Conservation (phyloP, 2,797 vertebrate species). For the Echeneis naucrates region DNA sequence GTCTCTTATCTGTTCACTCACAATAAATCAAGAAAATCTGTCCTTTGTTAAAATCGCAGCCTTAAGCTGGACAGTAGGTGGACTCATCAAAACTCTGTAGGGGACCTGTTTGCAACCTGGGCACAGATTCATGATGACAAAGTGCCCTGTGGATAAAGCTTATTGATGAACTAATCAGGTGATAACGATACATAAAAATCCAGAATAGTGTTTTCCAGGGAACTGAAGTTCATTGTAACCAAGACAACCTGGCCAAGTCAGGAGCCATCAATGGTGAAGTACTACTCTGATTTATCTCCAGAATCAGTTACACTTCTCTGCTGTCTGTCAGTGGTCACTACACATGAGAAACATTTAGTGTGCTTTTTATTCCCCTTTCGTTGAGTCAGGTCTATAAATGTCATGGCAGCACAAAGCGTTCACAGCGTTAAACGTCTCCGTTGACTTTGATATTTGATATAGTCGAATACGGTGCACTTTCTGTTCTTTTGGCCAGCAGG, state of each 20-base stretch:
- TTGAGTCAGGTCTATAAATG: slow-evolving; percentile 65
- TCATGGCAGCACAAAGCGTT: slow-evolving; percentile 70
- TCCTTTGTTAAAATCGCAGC: slow-evolving; percentile 1
- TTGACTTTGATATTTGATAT: slow-evolving; percentile 52
- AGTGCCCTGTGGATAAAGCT: slow-evolving; percentile 25
- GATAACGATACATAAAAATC: slow-evolving; percentile 27
- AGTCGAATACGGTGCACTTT: slow-evolving; percentile 38
- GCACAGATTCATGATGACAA: slow-evolving; percentile 22
- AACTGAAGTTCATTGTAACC: slow-evolving; percentile 16
- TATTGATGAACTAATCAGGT: slow-evolving; percentile 35
- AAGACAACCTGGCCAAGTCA: slow-evolving; percentile 24
- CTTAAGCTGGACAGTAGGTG: slow-evolving; percentile 17
- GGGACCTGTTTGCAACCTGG: slow-evolving; percentile 7
- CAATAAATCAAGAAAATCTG: slow-evolving; percentile 37
- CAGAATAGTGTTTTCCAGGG: slow-evolving; percentile 14
- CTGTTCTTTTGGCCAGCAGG: slow-evolving; percentile 46
- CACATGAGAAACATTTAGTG: slow-evolving; percentile 40
- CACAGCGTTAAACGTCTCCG: slow-evolving; percentile 40
- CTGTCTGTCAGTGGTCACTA: slow-evolving; percentile 61
- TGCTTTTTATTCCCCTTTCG: slow-evolving; percentile 21
- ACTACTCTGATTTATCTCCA: slow-evolving; percentile 52
- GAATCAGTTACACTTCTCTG: slow-evolving; percentile 37
- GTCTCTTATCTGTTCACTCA: slow-evolving; percentile 22
- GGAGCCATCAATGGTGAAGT: slow-evolving; percentile 29
- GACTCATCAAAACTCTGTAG: slow-evolving; percentile 24